Percentiles rank a stretch among this genome's conserved stretches.
Evolutionary conservation across 1,140 invertebrate species (phyloP).

Genomic region (Dendrolimus kikuchii): DNA sequence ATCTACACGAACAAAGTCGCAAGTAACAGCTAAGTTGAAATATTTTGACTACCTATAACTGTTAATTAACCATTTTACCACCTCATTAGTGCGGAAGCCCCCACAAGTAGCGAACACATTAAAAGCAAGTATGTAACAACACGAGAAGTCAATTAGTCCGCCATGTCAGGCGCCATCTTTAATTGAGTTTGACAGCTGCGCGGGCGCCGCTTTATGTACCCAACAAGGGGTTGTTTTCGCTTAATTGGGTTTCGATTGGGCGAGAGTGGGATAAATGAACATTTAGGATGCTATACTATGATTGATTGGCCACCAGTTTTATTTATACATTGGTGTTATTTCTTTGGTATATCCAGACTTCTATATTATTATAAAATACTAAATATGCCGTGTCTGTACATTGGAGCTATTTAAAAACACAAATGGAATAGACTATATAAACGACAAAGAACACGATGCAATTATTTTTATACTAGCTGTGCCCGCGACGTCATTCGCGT

Average conservation of each 20-base stretch:
- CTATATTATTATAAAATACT: too few relatives aligned
- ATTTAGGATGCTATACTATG: too few relatives aligned
- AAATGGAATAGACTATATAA: too few relatives aligned
- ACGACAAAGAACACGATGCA: too few relatives aligned
- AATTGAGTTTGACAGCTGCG: conserved; percentile 52
- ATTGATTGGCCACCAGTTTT: too few relatives aligned
- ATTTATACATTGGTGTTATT: too few relatives aligned
- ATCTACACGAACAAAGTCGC: neutral
- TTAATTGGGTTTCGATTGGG: conserved; percentile 21
- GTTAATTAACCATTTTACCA: conserved; percentile 17
- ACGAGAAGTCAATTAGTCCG: conserved; percentile 63
- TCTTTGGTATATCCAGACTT: too few relatives aligned
- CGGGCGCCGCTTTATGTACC: conserved; percentile 27
- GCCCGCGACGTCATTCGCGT: too few relatives aligned
- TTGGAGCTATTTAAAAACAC: too few relatives aligned
- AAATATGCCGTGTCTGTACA: too few relatives aligned
- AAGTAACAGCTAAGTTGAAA: conserved; percentile 1
- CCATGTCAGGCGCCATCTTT: conserved; percentile 36
- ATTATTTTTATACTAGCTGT: too few relatives aligned
- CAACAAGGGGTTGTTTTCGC: conserved; percentile 7
- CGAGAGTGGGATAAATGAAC: neutral
- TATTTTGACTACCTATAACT: conserved; percentile 1
- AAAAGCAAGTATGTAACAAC: conserved; percentile 36
- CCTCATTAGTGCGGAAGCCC: conserved; percentile 26
- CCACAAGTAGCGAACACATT: conserved; percentile 29